A percentile compares a stretch with the other conserved stretches of the same genome.
phyloP scores from a whole-genome alignment of 2,113 vertebrate species.

The Drymodes brunneopygia region DNA sequence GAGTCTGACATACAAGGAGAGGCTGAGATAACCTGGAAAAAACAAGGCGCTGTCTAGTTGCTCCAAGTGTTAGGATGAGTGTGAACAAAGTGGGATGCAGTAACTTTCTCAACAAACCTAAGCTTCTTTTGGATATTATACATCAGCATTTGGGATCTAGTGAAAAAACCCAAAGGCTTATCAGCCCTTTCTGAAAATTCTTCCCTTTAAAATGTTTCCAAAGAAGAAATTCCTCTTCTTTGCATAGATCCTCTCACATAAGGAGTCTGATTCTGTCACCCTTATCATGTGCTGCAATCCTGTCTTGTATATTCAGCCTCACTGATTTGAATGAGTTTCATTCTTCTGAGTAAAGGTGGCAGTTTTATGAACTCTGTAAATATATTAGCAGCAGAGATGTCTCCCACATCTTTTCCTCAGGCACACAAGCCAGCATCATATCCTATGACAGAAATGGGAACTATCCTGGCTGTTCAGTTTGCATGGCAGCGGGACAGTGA shows the following conservation, averaged over 20 bases:
- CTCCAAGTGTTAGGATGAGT: neutral
- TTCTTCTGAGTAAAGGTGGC: neutral
- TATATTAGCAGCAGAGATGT: neutral
- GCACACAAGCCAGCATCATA: neutral
- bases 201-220: neutral
- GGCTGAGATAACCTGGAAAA: neutral
- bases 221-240: neutral
- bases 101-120: neutral
- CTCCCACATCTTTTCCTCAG: neutral
- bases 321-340: neutral
- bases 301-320: neutral
- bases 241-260: neutral
- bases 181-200: neutral
- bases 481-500: neutral
- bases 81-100: neutral
- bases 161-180: neutral
- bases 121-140: neutral
- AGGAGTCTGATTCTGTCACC: neutral
- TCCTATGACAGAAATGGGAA: neutral
- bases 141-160: neutral
- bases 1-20: neutral
- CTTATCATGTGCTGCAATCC: neutral
- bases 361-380: neutral
- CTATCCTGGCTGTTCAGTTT: neutral
- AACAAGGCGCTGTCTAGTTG: neutral